Evolutionary conservation across 2,113 vertebrate species (phyloP), one percentile per base, ranked within the genome.

Genomic region (Paradisaea rubra): DNA sequence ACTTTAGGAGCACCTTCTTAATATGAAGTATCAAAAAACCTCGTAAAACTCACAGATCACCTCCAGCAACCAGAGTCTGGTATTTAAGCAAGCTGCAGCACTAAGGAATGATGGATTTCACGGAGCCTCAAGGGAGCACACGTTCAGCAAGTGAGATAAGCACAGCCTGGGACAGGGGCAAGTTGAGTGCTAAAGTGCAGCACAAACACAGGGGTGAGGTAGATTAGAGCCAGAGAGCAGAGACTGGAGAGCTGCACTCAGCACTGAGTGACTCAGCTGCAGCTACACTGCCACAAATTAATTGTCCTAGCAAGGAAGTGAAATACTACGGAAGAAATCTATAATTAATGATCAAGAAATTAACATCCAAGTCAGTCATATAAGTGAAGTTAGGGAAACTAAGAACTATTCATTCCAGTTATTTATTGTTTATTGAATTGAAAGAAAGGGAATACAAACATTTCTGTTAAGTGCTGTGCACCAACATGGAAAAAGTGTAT

Each of bases 361-460:
- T 66, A 94, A 91, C 68, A 93, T 90, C 81, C 69, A 61, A 82
- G 76, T 90, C 68, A 92, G 86, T 63, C 45, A 45, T 30, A 5
- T 86, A 72, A 94, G 94, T 95, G 78, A 96, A 93, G 96, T 65
- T 94, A 90, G 95, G 96, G 79, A 97, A 96, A 93, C 91, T 97
- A 96, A 97, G 52, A 87, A 96, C 93, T 91, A 95, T 94, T 95
- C 80, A 96, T 87, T 97, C 96, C 96, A 98, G 96, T 97, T 97
- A 97, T 94, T 98, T 95, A 96, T 98, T 98, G 97, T 98, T 98
- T 98, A 98, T 98, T 98, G 97, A 98, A 94, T 96, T 97, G 97
- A 97, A 97, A 98, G 97, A 98, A 98, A 98, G 96, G 96, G 96
- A 97, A 97, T 98, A 98, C 98, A 98, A 98, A 98, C 86, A 97